phyloP scores from a whole-genome alignment of 2,888 invertebrate genomes.

The Penaeus monodon region DNA sequence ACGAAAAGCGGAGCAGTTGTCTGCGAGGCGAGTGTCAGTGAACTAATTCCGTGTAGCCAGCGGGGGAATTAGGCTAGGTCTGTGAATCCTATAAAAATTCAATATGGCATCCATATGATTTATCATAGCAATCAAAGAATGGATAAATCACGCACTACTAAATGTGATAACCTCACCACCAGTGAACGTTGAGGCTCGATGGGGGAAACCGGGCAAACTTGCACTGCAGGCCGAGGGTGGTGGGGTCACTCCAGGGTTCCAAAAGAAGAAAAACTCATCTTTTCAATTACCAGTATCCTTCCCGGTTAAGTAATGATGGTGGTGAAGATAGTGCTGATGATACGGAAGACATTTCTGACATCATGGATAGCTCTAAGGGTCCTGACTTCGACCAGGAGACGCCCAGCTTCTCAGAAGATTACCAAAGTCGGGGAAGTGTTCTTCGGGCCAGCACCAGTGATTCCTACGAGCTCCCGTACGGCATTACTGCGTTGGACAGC shows the following conservation, averaged over 20 bases:
- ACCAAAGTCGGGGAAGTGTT: conserved; percentile 61
- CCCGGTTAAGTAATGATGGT: conserved; percentile 61
- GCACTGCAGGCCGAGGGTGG: conserved; percentile 36
- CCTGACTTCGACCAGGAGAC: conserved; percentile 63
- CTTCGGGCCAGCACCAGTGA: conserved; percentile 52
- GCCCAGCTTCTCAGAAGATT: conserved; percentile 64
- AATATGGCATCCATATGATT: conserved; percentile 61
- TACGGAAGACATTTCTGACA: conserved; percentile 64
- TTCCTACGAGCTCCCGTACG: conserved; percentile 63
- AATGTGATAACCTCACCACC: conserved; percentile 62
- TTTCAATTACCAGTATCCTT: conserved; percentile 65
- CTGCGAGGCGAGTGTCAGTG: conserved; percentile 43
- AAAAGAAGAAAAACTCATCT: conserved; percentile 61
- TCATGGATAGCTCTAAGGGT: conserved; percentile 56
- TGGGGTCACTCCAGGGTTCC: conserved; percentile 32
- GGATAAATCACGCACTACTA: conserved; percentile 40
- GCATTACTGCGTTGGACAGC: conserved; percentile 64
- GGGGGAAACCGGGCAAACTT: conserved; percentile 48
- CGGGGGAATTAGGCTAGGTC: conserved; percentile 39
- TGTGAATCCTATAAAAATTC: conserved; percentile 54
- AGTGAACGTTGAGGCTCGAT: conserved; percentile 62
- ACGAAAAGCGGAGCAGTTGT: conserved; percentile 25
- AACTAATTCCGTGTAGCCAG: conserved; percentile 47
- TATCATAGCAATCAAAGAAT: conserved; percentile 35
- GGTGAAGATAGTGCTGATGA: conserved; percentile 65